Evolutionary conservation across 2,888 invertebrate genomes (phyloP), one percentile per base, ranked within the genome.

Genomic region (Oscheius onirici): DNA sequence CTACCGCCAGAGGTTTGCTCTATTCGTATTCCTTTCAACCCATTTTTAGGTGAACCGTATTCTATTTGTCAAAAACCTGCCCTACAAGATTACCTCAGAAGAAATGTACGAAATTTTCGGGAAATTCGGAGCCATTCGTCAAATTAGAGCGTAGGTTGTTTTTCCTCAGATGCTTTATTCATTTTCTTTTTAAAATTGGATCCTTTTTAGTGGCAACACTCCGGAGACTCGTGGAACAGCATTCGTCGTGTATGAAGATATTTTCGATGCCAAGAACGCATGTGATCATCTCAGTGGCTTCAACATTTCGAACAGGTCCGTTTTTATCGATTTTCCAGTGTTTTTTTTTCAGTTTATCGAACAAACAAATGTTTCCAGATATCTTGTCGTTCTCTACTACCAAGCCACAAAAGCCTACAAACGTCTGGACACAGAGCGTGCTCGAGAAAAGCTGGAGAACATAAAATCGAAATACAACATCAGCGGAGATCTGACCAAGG

Each of bases 41-140:
- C 0, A 13, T 55, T 65, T 72, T 17, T 55, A 97, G 91, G 99
- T 99, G 2, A 99, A 99, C 88, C 91, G 97, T 87, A 94, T 99
- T 72, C 90, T 99, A 3, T 99, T 97, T 88, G 93, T 99, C 11
- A 91, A 97, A 86, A 99, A 99, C 90, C 90, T 99, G 74, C 99
- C 99, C 0, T 99, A 97, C 88, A 99, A 99, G 91, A 99, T 99
- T 83, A 97, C 97, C 61, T 95, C 94, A 6, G 99, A 99, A 89
- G 99, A 99, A 92, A 99, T 99, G 97, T 99, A 99, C 88, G 99
- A 99, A 90, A 99, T 99, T 78, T 99, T 99, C 91, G 99, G 99
- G 20, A 99, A 99, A 91, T 99, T 97, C 90, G 99, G 99, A 83
- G 97, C 99, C 2, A 97, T 99, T 79, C 90, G 99, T 83, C 99